Percentiles rank a stretch among this genome's conserved stretches.
Evolutionary conservation across 1,140 invertebrate species (phyloP).

Genomic region (Pachypeltis micranthus): DNA sequence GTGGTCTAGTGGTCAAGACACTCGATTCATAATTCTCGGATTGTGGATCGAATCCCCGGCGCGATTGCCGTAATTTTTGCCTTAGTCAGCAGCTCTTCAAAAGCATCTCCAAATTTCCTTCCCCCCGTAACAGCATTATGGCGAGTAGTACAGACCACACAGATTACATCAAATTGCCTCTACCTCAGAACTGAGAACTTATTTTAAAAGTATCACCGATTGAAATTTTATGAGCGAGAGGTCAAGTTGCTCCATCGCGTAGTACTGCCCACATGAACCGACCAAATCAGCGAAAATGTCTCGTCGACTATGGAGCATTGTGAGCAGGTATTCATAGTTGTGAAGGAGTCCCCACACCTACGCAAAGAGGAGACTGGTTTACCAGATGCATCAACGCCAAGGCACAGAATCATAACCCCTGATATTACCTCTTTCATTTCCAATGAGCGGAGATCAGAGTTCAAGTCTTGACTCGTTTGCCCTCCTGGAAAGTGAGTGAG

Average conservation of each 20-base stretch:
- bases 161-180: no score
- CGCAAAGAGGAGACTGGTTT: neutral
- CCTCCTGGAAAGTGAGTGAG: slow-evolving; percentile 14
- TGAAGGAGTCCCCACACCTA: slow-evolving; percentile 45
- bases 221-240: slow-evolving; percentile 28
- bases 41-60: no score
- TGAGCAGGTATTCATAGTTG: slow-evolving; percentile 51
- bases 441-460: slow-evolving; percentile 32
- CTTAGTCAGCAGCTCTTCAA: no score
- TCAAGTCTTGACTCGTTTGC: neutral
- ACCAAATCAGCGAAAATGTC: slow-evolving; percentile 49
- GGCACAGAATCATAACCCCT: neutral
- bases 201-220: slow-evolving; percentile 23
- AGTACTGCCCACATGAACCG: slow-evolving; percentile 50
- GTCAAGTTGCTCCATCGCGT: slow-evolving; percentile 47
- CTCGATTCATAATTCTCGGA: no score
- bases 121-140: no score
- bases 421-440: slow-evolving; percentile 44
- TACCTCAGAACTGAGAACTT: no score
- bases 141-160: no score
- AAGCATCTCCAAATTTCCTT: no score
- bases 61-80: no score
- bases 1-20: no score
- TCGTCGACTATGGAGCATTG: slow-evolving; percentile 43
- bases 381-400: neutral